Evolutionary conservation across 2,888 invertebrate genomes (phyloP), one percentile per base, ranked within the genome.

Genomic region (Orchestes rusci): DNA sequence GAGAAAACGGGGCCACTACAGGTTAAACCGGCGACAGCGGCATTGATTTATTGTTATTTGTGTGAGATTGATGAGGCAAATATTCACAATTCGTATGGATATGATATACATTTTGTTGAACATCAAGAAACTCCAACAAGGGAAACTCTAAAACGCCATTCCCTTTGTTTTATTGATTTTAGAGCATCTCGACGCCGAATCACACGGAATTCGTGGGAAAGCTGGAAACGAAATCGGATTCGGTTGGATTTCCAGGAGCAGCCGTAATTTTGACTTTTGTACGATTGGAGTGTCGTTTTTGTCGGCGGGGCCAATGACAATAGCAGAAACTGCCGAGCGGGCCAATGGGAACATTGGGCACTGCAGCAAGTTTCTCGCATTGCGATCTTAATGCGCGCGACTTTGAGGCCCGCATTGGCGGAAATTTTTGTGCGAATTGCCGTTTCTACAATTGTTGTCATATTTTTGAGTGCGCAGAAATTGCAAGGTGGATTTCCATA

Each of bases 291-390:
- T 51, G 52, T 49, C 52, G 50, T 45, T 51, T 48, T 48, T 53
- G 56, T 56, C 54, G 55, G 54, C 55, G 57, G 58, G 55, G 61
- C 65, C 65, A 68, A 66, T 68, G 67, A 67, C 67, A 67, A 68
- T 66, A 62, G 59, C 64, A 66, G 67, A 68, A 68, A 67, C 66
- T 63, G n/a, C 59, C 59, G 58, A 53, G 53, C 43, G 57, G 53
- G 55, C 67, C 67, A 67, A 68, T 68, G 57, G 62, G 56, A 60
- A 61, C 61, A 63, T 61, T 61, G 61, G 61, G 61, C 62, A 60
- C 60, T 57, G 48, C 40, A 40, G 34, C 56, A 64, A 66, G 64
- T 66, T 66, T 66, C 66, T 67, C 63, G 63, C 59, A 66, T 65
- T 67, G 66, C 65, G 61, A 58, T 61, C 44, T 48, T 48, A 48